Percentiles rank a stretch among this genome's conserved stretches.
Evolutionary conservation across 2,888 invertebrate genomes (phyloP).

Genomic region (Ectropis crepuscularia): DNA sequence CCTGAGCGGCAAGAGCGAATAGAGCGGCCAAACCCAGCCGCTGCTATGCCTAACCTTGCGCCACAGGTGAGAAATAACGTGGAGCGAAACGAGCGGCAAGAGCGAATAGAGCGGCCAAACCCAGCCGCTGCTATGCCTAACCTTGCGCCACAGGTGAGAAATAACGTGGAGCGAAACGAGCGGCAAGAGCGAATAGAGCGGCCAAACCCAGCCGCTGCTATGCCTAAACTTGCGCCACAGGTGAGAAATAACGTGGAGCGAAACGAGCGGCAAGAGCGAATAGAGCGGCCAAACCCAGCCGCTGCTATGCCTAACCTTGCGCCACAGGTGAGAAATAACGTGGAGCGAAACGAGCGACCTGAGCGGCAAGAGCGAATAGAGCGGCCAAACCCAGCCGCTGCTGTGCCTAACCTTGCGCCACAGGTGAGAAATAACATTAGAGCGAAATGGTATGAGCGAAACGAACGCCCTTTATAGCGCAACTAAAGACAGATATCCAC

Average conservation of each 20-base stretch:
- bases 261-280: conserved; percentile 26
- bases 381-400: conserved; percentile 25
- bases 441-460: conserved; percentile 19
- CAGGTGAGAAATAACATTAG: background rate
- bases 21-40: conserved; percentile 1
- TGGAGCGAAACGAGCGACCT: conserved; percentile 28
- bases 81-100: conserved; percentile 22
- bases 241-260: conserved; percentile 31
- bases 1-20: conserved; percentile 20
- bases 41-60: no score
- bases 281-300: conserved; percentile 4
- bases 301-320: no score
- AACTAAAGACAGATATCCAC: no score
- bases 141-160: conserved; percentile 12
- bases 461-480: no score
- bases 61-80: no score
- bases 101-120: conserved; percentile 20
- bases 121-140: no score
- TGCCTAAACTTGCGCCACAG: background rate
- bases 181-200: conserved; percentile 27
- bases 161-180: conserved; percentile 27
- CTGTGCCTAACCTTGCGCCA: background rate
- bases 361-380: conserved; percentile 23
- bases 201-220: background rate
- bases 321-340: conserved; percentile 17